phyloP scores from a whole-genome alignment of 2,113 vertebrate genomes.

The Ellobius talpinus region DNA sequence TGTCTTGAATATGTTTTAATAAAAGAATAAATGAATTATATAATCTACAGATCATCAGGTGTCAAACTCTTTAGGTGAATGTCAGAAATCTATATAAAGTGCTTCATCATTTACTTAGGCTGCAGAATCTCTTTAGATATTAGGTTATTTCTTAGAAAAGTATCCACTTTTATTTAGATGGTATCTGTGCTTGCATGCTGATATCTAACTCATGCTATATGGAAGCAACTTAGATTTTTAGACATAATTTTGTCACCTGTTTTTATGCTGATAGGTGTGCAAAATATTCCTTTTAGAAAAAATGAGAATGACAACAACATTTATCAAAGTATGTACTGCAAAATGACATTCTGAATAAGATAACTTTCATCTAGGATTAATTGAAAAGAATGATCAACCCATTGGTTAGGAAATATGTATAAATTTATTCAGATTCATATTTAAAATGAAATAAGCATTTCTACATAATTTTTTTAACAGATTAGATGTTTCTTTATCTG shows the following conservation, averaged over 20 bases:
- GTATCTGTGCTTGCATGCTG: not conserved
- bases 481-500: not conserved
- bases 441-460: not conserved
- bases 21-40: not conserved
- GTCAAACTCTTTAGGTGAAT: conserved; percentile 20
- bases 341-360: not conserved
- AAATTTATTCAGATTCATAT: not conserved
- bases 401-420: not conserved
- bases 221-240: not conserved
- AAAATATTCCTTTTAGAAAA: not conserved
- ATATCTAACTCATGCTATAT: not conserved
- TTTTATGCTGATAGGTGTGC: not conserved
- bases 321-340: conserved; percentile 7
- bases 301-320: not conserved
- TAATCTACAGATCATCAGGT: not conserved
- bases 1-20: not conserved
- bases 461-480: not conserved
- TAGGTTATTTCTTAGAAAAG: not conserved
- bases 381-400: not conserved
- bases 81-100: not conserved
- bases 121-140: not conserved
- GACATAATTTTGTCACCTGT: not conserved
- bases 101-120: not conserved
- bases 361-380: not conserved
- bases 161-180: not conserved